These are phyloP conservation scores for Leptinotarsa juncta DNA, from an alignment of 2,888 invertebrate genomes.

Conservation along the genomic window DNA sequence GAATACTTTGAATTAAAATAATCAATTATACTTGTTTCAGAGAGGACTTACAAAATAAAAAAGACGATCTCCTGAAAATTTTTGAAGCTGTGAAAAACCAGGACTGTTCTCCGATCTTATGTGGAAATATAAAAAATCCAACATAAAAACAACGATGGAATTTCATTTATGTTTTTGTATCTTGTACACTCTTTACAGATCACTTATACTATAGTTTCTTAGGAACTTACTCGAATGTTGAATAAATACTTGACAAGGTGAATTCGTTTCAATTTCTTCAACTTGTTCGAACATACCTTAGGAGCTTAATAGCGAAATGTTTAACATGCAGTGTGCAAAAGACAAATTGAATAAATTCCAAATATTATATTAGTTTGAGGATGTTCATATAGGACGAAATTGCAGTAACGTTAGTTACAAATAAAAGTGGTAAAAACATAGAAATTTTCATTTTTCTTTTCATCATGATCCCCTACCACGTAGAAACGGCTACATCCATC, in stretches of 20 bases:
- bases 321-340: no score
- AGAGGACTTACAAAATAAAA: slow-evolving; percentile 56
- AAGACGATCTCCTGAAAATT: slow-evolving; percentile 59
- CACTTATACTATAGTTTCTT: neutral
- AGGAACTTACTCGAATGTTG: no score
- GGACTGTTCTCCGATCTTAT: slow-evolving; percentile 59
- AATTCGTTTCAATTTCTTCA: neutral
- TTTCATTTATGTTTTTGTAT: neutral
- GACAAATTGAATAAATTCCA: no score
- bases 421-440: no score
- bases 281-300: neutral
- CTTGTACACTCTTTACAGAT: neutral
- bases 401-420: no score
- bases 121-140: slow-evolving; percentile 49
- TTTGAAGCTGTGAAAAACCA: slow-evolving; percentile 61
- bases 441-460: no score
- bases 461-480: no score
- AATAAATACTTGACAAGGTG: no score
- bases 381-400: no score
- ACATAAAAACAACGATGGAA: slow-evolving; percentile 21
- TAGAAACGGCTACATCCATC: no score
- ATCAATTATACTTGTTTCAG: slow-evolving; percentile 51
- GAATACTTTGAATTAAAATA: neutral
- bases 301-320: no score
- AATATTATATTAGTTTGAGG: no score